Base-by-base conservation (phyloP, 2,113 vertebrate genomes). In the Thamnophis sirtalis region DNA sequence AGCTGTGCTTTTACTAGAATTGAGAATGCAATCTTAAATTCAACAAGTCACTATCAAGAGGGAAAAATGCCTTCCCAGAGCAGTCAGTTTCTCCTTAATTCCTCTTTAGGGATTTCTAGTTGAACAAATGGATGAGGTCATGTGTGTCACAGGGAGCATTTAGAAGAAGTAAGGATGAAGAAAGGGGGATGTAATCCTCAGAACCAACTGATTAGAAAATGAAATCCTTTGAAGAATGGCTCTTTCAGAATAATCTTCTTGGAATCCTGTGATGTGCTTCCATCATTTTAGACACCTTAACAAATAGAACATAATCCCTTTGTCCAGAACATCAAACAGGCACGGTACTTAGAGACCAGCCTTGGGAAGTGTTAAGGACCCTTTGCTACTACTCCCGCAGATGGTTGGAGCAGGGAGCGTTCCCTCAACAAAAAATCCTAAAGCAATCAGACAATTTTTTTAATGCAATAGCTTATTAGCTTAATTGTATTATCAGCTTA, bases 1-100 rank as follows among this genome's bases (percentile, higher is more conserved):
- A 95, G 53, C 22, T 86, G 88, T 88, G 84, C 91, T 95, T 84
- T 91, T 96, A 91, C 91, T 54, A 90, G 58, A 90, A 94, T 48
- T 91, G 7, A 3, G 50, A 86, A 86, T 9, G 51, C 87, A 92
- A 95, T 93, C 90, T 91, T 91, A 91, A 84, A 90, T 68, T 11
- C 0, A 90, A 88, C 22, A 92, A 50, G 93, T 56, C 84, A 90
- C 50, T 26, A 91, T 73, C 56, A 92, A 43, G 48, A 51, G 11
- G 58, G 38, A 84, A 73, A 92, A 91, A 93, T 80, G 10, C 38
- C 33, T 53, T 68, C 91, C 85, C 58, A 60, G 9, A 89, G 85
- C 55, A 68, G 87, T 43, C 26, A 86, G 87, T 89, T 91, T 89
- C 84, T 86, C 43, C 73, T 51, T 68, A 93, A 50, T 92, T 94